Evolutionary conservation across 2,113 vertebrate genomes (phyloP).

Genomic region (Orientallactaga bullata): DNA sequence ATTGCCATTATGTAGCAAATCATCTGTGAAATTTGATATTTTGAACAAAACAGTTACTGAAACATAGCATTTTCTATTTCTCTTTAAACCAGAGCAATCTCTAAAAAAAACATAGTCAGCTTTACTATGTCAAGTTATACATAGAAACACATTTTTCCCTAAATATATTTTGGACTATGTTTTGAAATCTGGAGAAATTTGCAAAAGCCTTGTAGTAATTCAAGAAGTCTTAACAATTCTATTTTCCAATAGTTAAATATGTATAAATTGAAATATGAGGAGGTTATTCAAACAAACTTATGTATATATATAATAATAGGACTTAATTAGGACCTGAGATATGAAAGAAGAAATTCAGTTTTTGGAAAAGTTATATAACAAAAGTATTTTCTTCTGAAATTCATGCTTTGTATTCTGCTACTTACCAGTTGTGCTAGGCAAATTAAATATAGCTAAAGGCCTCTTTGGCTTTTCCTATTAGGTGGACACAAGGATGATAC

Average conservation of each 20-base stretch:
- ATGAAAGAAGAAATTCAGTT: conserved; percentile 11
- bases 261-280: conserved; percentile 22
- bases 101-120: conserved; percentile 49
- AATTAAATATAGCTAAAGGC: conserved; percentile 55
- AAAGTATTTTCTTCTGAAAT: conserved; percentile 26
- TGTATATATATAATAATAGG: not conserved
- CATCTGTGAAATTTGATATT: conserved; percentile 76
- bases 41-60: conserved; percentile 46
- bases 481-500: not conserved
- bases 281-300: not conserved
- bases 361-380: conserved; percentile 1
- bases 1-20: conserved; percentile 72
- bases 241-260: conserved; percentile 30
- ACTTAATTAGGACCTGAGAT: not conserved
- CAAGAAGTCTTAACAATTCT: not conserved
- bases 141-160: conserved; percentile 3
- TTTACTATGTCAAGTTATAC: not conserved
- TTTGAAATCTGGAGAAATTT: conserved; percentile 45
- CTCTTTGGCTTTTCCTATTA: conserved; percentile 11
- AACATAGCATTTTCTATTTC: conserved; percentile 55
- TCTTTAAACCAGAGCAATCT: conserved; percentile 57
- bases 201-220: conserved; percentile 1
- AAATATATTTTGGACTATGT: not conserved
- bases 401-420: conserved; percentile 45
- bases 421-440: conserved; percentile 33